Conservation (phyloP, 64 coral and sea anemone species). For the Stichodactyla mertensii region DNA sequence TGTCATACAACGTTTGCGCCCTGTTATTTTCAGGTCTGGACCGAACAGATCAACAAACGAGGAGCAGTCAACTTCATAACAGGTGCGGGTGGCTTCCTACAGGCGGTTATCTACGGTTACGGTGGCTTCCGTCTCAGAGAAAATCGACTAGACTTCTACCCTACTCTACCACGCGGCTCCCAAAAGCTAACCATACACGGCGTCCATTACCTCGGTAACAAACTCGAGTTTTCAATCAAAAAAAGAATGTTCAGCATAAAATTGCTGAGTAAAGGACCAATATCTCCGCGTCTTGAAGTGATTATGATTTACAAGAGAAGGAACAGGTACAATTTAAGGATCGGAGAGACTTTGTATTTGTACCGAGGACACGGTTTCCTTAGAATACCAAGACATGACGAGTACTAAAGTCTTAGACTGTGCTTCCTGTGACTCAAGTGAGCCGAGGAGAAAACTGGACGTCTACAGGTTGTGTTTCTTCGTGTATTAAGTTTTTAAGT, state of each 20-base stretch:
- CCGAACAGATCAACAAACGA: slow-evolving; percentile 56
- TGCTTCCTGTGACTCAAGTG: neutral
- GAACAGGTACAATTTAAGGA: neutral
- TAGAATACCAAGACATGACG: neutral
- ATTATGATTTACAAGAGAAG: neutral
- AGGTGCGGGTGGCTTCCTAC: slow-evolving; percentile 79
- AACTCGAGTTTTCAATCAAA: slow-evolving; percentile 46
- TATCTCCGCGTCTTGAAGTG: slow-evolving; percentile 58
- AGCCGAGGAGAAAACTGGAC: neutral
- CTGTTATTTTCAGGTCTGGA: slow-evolving; percentile 55
- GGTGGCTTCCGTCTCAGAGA: slow-evolving; percentile 69
- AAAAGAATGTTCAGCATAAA: slow-evolving; percentile 37
- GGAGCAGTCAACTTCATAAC: slow-evolving; percentile 91
- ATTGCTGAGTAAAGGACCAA: slow-evolving; percentile 36
- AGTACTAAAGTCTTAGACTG: neutral
- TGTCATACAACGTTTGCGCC: too few relatives aligned
- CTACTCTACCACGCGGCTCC: slow-evolving; percentile 44
- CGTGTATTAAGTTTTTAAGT: too few relatives aligned
- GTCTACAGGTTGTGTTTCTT: neutral
- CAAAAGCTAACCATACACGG: slow-evolving; percentile 50
- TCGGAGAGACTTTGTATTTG: neutral
- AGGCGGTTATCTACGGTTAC: slow-evolving; percentile 80
- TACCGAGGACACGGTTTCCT: neutral
- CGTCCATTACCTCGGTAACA: slow-evolving; percentile 64
- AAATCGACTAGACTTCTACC: slow-evolving; percentile 48